phyloP scores from a whole-genome alignment of 2,888 invertebrate species.

The Ophion ellenae region DNA sequence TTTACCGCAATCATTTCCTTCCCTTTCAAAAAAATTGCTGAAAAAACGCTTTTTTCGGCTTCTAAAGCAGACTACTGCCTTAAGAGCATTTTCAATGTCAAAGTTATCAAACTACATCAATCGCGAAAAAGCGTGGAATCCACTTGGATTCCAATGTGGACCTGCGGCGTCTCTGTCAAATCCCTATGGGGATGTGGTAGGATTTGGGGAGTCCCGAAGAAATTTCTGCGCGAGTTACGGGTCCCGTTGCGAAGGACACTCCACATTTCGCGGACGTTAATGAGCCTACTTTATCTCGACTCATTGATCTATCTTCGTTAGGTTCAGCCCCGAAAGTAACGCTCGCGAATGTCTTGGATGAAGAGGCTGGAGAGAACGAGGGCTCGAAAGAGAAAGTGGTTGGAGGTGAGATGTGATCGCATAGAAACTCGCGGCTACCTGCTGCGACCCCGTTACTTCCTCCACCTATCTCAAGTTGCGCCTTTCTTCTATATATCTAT shows the following conservation, averaged over 20 bases:
- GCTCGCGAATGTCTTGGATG: slow-evolving; percentile 23
- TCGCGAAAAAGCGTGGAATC: no score
- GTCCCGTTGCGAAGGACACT: slow-evolving; percentile 36
- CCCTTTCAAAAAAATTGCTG: no score
- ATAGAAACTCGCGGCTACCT: slow-evolving; percentile 10
- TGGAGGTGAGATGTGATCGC: slow-evolving; percentile 34
- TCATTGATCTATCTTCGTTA: slow-evolving; percentile 57
- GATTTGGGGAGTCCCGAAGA: no score
- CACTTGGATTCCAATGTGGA: no score
- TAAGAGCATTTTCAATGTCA: no score
- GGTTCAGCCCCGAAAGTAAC: slow-evolving; percentile 35
- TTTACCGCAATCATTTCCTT: no score
- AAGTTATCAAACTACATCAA: no score
- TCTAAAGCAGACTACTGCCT: no score
- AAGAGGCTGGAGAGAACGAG: neutral
- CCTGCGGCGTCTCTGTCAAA: no score
- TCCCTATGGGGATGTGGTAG: no score
- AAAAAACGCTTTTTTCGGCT: no score
- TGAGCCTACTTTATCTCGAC: slow-evolving; percentile 48
- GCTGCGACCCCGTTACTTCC: slow-evolving; percentile 28
- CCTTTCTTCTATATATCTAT: neutral
- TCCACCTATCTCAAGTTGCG: neutral
- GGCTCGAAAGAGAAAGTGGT: neutral
- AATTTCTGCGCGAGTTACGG: slow-evolving; percentile 34
- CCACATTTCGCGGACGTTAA: slow-evolving; percentile 22